phyloP scores from a whole-genome alignment of 2,888 invertebrate species.

The Eilema depressum region DNA sequence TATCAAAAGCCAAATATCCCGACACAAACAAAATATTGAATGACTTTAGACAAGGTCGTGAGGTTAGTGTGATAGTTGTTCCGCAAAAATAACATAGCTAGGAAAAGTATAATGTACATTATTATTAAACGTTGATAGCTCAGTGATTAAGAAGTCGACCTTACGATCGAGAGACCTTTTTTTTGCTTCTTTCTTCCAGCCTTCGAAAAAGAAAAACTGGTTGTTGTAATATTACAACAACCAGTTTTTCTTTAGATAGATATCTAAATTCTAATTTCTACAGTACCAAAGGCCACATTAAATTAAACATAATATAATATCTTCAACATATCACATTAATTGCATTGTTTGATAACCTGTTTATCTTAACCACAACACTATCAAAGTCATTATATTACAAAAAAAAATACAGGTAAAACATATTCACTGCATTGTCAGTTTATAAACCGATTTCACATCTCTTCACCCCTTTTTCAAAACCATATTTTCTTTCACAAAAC shows the following conservation, averaged over 20 bases:
- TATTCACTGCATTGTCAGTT: not conserved
- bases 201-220: no score
- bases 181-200: no score
- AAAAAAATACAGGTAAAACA: not conserved
- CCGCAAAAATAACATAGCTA: not conserved
- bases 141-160: not conserved
- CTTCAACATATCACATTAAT: not conserved
- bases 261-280: not conserved
- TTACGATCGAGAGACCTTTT: not conserved
- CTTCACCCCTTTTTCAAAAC: constrained; percentile 16
- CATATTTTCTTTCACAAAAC: constrained; percentile 22
- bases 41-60: not conserved
- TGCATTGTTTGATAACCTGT: no score
- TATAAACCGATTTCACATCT: constrained; percentile 5
- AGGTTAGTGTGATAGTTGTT: not conserved
- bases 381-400: not conserved
- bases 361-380: no score
- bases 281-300: not conserved
- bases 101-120: not conserved
- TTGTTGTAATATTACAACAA: no score
- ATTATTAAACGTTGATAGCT: not conserved
- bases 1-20: not conserved
- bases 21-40: not conserved
- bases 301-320: not conserved
- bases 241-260: no score